Conservation (phyloP, 2,113 vertebrate species). For the Chaetodon auriga region DNA sequence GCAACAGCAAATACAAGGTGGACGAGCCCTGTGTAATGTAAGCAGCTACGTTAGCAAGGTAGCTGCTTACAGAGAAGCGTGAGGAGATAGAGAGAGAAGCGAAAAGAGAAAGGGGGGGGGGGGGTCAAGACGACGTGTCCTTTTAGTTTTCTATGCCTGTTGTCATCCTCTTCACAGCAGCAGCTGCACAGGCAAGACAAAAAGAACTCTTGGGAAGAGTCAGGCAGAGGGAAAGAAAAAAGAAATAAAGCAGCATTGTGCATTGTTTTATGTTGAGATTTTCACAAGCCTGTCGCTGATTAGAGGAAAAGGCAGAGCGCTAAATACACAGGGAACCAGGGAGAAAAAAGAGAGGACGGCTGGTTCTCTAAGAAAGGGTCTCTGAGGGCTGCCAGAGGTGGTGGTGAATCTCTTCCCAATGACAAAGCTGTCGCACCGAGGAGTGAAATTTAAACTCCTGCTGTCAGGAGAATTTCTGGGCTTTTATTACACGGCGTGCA, state of each 20-base stretch:
- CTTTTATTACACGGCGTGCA: constrained; percentile 61
- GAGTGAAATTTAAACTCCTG: constrained; percentile 78
- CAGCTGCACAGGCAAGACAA: constrained; percentile 74
- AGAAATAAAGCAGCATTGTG: constrained; percentile 55
- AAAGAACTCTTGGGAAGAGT: constrained; percentile 69
- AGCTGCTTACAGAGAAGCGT: constrained; percentile 37
- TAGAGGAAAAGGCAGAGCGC: constrained; percentile 64
- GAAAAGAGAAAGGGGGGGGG: background rate
- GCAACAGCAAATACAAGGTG: constrained; percentile 72
- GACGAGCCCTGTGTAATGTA: constrained; percentile 72
- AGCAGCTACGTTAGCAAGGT: constrained; percentile 60
- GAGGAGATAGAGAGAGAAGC: constrained; percentile 44
- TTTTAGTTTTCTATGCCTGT: constrained; percentile 73
- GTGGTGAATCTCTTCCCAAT: constrained; percentile 66
- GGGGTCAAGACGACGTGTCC: constrained; percentile 59
- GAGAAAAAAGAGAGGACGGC: constrained; percentile 48
- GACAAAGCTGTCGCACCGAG: constrained; percentile 67
- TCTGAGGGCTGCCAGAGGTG: constrained; percentile 66
- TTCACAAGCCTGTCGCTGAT: constrained; percentile 73
- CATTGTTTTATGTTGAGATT: constrained; percentile 75
- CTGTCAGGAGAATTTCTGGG: constrained; percentile 65
- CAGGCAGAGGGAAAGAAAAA: constrained; percentile 38
- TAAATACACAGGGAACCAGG: constrained; percentile 70
- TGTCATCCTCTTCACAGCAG: constrained; percentile 65
- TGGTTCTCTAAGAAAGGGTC: constrained; percentile 48